Evolutionary conservation across 2,113 vertebrate species (phyloP).

Genomic region (Monopterus albus): DNA sequence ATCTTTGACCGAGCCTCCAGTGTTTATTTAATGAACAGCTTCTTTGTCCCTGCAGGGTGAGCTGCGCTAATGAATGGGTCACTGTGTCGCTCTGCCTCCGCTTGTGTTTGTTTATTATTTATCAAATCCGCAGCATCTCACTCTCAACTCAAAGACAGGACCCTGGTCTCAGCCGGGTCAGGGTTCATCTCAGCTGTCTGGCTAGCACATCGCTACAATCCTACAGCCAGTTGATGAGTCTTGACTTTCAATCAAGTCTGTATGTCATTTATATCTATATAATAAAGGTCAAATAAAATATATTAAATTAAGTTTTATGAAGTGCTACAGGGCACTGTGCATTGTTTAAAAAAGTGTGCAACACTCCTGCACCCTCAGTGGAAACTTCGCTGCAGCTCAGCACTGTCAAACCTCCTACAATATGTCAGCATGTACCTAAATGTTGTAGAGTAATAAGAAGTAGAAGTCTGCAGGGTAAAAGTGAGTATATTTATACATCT

Average conservation of each 20-base stretch:
- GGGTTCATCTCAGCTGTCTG: constrained; percentile 42
- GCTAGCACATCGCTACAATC: not conserved
- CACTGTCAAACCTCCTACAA: not conserved
- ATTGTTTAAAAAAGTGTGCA: not conserved
- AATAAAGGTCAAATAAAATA: not conserved
- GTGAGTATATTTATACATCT: constrained; percentile 35
- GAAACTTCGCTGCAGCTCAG: constrained; percentile 2
- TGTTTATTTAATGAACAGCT: constrained; percentile 70
- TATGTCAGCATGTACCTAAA: not conserved
- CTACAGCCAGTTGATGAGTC: not conserved
- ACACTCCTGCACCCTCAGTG: not conserved
- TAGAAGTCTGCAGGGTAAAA: constrained; percentile 1
- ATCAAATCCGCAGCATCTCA: constrained; percentile 36
- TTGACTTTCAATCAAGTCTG: constrained; percentile 8
- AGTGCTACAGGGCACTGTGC: not conserved
- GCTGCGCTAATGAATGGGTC: constrained; percentile 65
- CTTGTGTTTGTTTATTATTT: constrained; percentile 50
- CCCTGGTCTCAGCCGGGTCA: constrained; percentile 44
- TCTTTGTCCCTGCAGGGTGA: constrained; percentile 54
- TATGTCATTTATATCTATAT: constrained; percentile 1
- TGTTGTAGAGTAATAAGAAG: not conserved
- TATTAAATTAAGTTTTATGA: not conserved
- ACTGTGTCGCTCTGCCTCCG: constrained; percentile 3
- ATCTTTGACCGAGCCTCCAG: constrained; percentile 60
- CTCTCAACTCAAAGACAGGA: not conserved